A percentile compares a stretch with the other conserved stretches of the same genome.
Evolutionary conservation across 2,797 vertebrate genomes (phyloP).

Genomic region (Sebastes vulpes): DNA sequence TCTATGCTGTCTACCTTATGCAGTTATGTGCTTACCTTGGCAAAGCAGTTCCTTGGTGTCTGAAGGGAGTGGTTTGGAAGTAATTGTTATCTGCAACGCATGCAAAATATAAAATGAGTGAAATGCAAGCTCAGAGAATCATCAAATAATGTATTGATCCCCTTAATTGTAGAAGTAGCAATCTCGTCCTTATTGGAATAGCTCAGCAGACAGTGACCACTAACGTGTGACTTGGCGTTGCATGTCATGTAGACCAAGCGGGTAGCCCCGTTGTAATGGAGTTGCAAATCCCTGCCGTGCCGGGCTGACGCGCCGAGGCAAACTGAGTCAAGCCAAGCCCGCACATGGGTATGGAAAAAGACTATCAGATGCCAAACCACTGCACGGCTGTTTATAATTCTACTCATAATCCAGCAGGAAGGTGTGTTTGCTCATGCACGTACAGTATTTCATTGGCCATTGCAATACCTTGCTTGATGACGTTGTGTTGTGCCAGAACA

Average conservation of each 20-base stretch:
- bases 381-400: not conserved
- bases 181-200: constrained; percentile 13
- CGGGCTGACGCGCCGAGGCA: not conserved
- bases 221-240: not conserved
- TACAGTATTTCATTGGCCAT: not conserved
- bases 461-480: not conserved
- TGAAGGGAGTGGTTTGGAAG: not conserved
- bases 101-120: constrained; percentile 73
- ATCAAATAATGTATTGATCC: constrained; percentile 74
- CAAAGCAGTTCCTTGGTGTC: constrained; percentile 36
- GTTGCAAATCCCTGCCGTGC: too few species aligned
- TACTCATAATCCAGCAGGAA: not conserved
- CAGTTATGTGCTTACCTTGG: constrained; percentile 64
- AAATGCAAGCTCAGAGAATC: constrained; percentile 70
- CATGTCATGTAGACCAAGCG: not conserved
- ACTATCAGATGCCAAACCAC: not conserved
- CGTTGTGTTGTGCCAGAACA: not conserved
- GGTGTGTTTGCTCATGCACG: not conserved
- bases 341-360: too few species aligned
- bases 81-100: constrained; percentile 61
- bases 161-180: constrained; percentile 54
- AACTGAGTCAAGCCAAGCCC: not conserved
- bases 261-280: too few species aligned
- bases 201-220: constrained; percentile 13
- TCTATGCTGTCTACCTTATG: not conserved